Evolutionary conservation across 2,888 invertebrate species (phyloP).

Genomic region (Perdita meconis): DNA sequence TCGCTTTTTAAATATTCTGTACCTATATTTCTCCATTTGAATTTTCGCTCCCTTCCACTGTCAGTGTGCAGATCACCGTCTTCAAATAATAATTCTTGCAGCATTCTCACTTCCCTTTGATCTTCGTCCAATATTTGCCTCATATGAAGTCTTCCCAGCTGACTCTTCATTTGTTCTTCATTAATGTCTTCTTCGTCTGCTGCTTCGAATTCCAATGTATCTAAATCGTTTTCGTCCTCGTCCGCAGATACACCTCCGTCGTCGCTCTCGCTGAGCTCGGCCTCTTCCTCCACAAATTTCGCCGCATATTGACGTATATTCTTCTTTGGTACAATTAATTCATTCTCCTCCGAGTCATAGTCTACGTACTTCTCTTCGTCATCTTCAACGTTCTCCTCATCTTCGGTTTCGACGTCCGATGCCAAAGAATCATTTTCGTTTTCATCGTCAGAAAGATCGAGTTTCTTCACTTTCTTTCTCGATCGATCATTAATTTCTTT

Average conservation of each 20-base stretch:
- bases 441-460: conserved; percentile 80
- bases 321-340: conserved; percentile 84
- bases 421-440: conserved; percentile 72
- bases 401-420: conserved; percentile 48
- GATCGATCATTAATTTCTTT: conserved; percentile 42
- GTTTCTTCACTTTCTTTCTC: conserved; percentile 70
- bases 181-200: conserved; percentile 94
- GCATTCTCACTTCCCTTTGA: conserved; percentile 91
- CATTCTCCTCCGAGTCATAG: conserved; percentile 95
- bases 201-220: conserved; percentile 92
- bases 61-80: conserved; percentile 94
- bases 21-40: conserved; percentile 93
- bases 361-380: conserved; percentile 84
- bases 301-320: conserved; percentile 85
- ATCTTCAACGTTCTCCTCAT: conserved; percentile 75
- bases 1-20: conserved; percentile 4
- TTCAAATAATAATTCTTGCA: conserved; percentile 94
- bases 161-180: conserved; percentile 90
- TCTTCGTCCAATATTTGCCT: conserved; percentile 95
- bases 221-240: conserved; percentile 92
- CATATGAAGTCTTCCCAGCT: conserved; percentile 95
- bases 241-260: conserved; percentile 93
- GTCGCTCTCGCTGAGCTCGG: conserved; percentile 96
- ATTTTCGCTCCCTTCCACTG: conserved; percentile 91
- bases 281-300: conserved; percentile 95